phyloP scores from a whole-genome alignment of 2,888 invertebrate species.

The Agrotis puta region DNA sequence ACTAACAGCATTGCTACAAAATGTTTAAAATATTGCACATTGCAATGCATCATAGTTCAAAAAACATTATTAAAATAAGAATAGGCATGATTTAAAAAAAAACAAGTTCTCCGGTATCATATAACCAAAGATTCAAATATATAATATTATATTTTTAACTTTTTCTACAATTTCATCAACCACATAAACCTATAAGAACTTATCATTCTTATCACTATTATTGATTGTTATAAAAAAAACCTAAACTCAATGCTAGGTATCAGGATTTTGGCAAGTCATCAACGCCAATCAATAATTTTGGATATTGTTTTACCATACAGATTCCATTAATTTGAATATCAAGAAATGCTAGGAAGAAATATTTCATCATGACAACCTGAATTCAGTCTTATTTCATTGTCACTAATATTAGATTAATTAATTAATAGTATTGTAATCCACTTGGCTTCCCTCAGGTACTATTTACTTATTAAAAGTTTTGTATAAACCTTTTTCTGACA shows the following conservation, averaged over 20 bases:
- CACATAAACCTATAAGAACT: neutral
- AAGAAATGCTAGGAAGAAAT: too few relatives aligned
- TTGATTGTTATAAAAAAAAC: conserved; percentile 19
- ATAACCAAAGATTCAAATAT: neutral
- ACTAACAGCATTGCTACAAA: neutral
- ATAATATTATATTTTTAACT: neutral
- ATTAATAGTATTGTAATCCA: too few relatives aligned
- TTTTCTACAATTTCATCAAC: too few relatives aligned
- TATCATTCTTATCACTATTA: conserved; percentile 2
- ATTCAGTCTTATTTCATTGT: too few relatives aligned
- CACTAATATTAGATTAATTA: too few relatives aligned
- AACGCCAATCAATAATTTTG: neutral
- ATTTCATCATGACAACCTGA: too few relatives aligned
- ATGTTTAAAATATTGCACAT: neutral
- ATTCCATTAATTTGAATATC: too few relatives aligned
- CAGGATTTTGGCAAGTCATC: neutral
- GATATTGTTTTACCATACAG: too few relatives aligned
- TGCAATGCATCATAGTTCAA: neutral
- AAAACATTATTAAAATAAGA: too few relatives aligned
- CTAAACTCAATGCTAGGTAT: conserved; percentile 8
- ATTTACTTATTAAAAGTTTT: too few relatives aligned
- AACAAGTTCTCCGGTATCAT: neutral
- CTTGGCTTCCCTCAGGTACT: too few relatives aligned
- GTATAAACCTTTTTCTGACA: too few relatives aligned
- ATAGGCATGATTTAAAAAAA: neutral